Conservation (phyloP, 2,888 invertebrate species). For the Odontocerum albicorne region DNA sequence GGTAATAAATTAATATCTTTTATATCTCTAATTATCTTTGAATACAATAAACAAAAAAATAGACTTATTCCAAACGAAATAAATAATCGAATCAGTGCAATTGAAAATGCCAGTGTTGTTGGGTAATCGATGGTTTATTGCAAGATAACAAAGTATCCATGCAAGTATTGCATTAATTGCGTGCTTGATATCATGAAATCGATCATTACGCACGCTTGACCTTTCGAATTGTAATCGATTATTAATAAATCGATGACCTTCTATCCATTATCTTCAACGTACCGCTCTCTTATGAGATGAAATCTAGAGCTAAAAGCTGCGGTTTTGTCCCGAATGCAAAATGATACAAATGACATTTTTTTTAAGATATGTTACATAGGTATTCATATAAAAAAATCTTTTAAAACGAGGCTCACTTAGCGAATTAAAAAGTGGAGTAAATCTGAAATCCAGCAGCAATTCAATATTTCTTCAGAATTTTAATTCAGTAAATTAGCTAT, state of each 20-base stretch:
- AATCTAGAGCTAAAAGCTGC: constrained; percentile 15
- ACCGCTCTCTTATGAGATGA: constrained; percentile 12
- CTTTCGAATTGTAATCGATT: constrained; percentile 17
- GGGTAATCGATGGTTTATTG: constrained; percentile 7
- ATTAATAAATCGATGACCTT: constrained; percentile 18
- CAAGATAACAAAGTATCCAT: neutral
- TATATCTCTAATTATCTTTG: neutral
- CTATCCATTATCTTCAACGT: constrained; percentile 9
- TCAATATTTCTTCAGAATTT: no score
- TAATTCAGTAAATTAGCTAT: no score
- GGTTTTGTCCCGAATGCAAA: no score
- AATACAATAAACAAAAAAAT: neutral
- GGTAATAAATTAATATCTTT: neutral
- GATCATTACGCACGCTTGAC: constrained; percentile 19
- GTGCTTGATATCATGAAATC: constrained; percentile 8
- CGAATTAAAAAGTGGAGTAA: no score
- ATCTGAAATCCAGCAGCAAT: no score
- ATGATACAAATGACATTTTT: no score
- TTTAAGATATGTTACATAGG: no score
- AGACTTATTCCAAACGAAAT: neutral
- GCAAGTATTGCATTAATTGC: constrained; percentile 5
- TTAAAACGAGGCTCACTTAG: no score
- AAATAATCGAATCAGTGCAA: neutral
- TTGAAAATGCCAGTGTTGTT: constrained; percentile 1
- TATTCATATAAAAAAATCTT: no score